Evolutionary conservation across 2,888 invertebrate species (phyloP), one percentile per base, ranked within the genome.

Genomic region (Drosophila planitibia): DNA sequence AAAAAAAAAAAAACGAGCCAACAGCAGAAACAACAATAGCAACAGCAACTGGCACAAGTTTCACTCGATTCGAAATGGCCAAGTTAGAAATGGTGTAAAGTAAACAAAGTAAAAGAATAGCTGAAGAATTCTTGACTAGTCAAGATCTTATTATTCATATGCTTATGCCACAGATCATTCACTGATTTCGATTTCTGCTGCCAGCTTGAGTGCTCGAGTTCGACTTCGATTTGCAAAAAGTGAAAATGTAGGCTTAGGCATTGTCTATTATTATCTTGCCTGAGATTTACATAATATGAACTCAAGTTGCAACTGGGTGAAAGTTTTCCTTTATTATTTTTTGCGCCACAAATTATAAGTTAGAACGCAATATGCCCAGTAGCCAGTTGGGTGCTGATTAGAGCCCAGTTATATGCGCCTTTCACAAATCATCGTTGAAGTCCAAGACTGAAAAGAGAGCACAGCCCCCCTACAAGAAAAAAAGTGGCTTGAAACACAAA

Each of bases 231-330:
- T 79, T 76, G 77, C 85, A 88, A 79, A 85, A 89, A 90, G 85
- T 90, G 86, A 86, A 86, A 86, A 86, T 74, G 67, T 74, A 83
- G 74, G 74, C 85, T 62, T 33, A 14, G 47, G 32, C 54, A 58
- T n/a, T 32, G 55, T 58, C 5, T 57, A 70, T 61, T 41, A 70
- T 59, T 62, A 64, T 68, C 68, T 52, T 37, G 52, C 61, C 49
- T 67, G 54, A 66, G 76, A 83, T 85, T 85, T 85, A 90, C 85
- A 85, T 85, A 85, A 85, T 90, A 85, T 79, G 64, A 54, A 57
- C 58, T 54, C 41, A 25, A 59, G 32, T 28, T 57, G 57, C 57
- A 44, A 47, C 62, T 49, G 66, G 85, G 85, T 79, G 85, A 86
- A 86, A 86, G 85, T 85, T 81, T 65, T 58, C 14, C 16, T 58